phyloP scores from a whole-genome alignment of 2,888 invertebrate genomes.

The Labia minor region DNA sequence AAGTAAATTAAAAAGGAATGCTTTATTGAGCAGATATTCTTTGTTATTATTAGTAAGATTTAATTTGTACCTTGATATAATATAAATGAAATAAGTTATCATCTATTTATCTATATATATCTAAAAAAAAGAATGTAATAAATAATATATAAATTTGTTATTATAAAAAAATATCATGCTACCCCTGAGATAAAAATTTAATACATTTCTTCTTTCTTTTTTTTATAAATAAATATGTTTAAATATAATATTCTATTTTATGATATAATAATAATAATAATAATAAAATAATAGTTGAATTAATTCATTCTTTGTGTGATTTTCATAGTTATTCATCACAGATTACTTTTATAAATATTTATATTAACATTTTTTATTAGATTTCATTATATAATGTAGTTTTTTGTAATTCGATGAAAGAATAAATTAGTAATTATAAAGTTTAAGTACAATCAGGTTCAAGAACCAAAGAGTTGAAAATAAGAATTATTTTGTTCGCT shows the following conservation, averaged over 20 bases:
- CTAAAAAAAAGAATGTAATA: not conserved
- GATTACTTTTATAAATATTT: not conserved
- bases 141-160: not conserved
- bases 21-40: not conserved
- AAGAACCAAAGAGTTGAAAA: no score
- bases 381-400: not conserved
- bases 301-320: slow-evolving; percentile 14
- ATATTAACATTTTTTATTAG: slow-evolving; percentile 8
- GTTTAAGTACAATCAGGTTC: no score
- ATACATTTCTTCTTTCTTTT: not conserved
- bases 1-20: slow-evolving; percentile 4
- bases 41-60: not conserved
- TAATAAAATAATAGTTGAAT: not conserved
- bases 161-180: not conserved
- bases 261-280: not conserved
- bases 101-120: not conserved
- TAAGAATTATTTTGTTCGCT: no score
- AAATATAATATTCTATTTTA: not conserved
- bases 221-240: not conserved
- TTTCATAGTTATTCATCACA: slow-evolving; percentile 16
- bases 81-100: not conserved
- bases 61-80: slow-evolving; percentile 1
- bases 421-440: no score
- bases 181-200: slow-evolving; percentile 3
- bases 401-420: no score